Evolutionary conservation across 2,797 vertebrate genomes (phyloP), one percentile per base, ranked within the genome.

Genomic region (Tauraco hartlaubi): DNA sequence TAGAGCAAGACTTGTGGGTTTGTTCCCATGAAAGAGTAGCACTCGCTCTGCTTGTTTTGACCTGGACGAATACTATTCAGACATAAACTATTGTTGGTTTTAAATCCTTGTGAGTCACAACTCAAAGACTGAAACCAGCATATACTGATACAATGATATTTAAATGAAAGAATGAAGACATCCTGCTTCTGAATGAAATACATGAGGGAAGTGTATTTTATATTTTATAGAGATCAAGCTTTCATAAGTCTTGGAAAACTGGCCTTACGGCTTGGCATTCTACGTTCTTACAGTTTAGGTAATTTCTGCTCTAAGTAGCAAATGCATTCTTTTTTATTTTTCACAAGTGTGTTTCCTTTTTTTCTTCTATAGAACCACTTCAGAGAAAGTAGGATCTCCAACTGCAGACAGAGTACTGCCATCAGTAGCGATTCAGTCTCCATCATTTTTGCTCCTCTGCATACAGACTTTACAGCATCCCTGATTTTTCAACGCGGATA

Each of bases 371-470:
- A 41, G 63, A 76, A 56, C 8, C 19, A 19, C 33, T 51, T 62
- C 26, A 88, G 49, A 44, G 22, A 26, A 5, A 56, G n/a, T 11
- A 79, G 41, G 11, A 12, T 68, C 15, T 84, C 49, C 46, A 78
- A 0, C 17, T 71, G 37, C 20, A 49, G 44, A 63, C 25, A 67
- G 39, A 37, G 5, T 55, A 25, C 39, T 68, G 20, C 33, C 71
- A 12, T 14, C 26, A n/a, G 18, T 3, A 90, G 19, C 33, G 66
- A 15, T 15, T n/a, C 28, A 69, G 25, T 11, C 20, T 66, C 13
- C 14, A 5, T 19, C 1, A 0, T 5, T 48, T 48, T 54, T 63
- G 18, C 31, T 23, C 25, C 10, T 73, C 46, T 54, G 26, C 15
- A 49, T 15, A 26, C 4, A 62, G 33, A 23, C 12, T 59, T 72